Conservation (phyloP, 2,113 vertebrate genomes). For the Clarias batrachus region DNA sequence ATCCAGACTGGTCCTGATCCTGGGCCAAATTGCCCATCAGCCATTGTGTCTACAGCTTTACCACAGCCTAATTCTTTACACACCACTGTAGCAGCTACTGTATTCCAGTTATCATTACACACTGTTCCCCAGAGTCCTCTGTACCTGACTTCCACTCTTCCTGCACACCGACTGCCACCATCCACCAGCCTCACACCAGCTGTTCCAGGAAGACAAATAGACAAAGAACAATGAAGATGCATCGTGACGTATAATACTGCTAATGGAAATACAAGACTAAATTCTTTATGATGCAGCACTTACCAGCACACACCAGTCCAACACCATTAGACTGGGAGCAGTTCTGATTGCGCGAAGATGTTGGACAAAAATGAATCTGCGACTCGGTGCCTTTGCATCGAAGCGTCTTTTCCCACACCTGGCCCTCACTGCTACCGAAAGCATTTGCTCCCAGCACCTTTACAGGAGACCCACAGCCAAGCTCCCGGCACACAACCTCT, state of each 20-base stretch:
- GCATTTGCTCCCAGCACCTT: not conserved
- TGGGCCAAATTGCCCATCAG: not conserved
- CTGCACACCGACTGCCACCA: conserved; percentile 43
- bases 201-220: not conserved
- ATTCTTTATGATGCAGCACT: not conserved
- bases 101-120: conserved; percentile 48
- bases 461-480: conserved; percentile 8
- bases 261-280: not conserved
- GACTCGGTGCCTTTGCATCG: conserved; percentile 32
- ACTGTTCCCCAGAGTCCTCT: conserved; percentile 24
- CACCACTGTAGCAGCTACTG: conserved; percentile 49
- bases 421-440: not conserved
- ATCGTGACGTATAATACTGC: not conserved
- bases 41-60: conserved; percentile 23
- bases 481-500: conserved; percentile 35
- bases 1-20: conserved; percentile 14
- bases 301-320: conserved; percentile 37
- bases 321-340: conserved; percentile 37
- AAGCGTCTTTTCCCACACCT: not conserved
- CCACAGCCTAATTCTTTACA: conserved; percentile 58
- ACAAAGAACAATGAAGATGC: not conserved
- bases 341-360: not conserved
- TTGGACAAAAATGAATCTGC: conserved; percentile 34
- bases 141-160: conserved; percentile 41
- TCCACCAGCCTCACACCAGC: conserved; percentile 15